Evolutionary conservation across 2,797 vertebrate genomes (phyloP).

Genomic region (Scleropages formosus): DNA sequence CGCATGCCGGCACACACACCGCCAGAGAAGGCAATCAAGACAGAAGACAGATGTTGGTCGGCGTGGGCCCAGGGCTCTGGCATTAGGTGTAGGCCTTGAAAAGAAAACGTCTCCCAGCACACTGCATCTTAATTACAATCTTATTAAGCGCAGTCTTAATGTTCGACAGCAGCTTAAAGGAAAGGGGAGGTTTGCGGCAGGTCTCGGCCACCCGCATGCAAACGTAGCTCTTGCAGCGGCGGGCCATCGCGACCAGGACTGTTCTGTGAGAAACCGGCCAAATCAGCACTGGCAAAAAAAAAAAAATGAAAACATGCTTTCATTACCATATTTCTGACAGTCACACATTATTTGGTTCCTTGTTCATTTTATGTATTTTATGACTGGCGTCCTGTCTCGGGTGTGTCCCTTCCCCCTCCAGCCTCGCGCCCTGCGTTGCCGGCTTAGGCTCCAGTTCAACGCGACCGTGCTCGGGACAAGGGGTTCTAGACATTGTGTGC

Average conservation of each 20-base stretch:
- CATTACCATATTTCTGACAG: too few species aligned
- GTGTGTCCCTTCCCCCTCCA: too few species aligned
- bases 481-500: too few species aligned
- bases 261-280: not conserved
- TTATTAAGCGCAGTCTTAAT: slow-evolving; percentile 44
- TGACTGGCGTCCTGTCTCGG: too few species aligned
- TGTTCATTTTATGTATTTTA: not conserved
- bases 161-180: slow-evolving; percentile 40
- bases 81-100: slow-evolving; percentile 1
- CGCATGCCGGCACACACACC: not conserved
- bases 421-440: too few species aligned
- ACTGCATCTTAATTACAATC: slow-evolving; percentile 31
- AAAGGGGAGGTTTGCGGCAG: slow-evolving; percentile 31
- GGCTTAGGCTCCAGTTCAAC: too few species aligned
- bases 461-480: too few species aligned
- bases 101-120: slow-evolving; percentile 28
- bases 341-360: too few species aligned
- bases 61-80: not conserved
- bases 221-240: not conserved
- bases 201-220: not conserved
- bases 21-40: not conserved
- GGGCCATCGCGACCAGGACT: not conserved
- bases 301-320: too few species aligned
- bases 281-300: slow-evolving; percentile 14
- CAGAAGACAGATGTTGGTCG: slow-evolving; percentile 12